These are phyloP conservation scores for Fissipunctia ypsillon DNA, from an alignment of 2,888 invertebrate species.

Conservation along the genomic window DNA sequence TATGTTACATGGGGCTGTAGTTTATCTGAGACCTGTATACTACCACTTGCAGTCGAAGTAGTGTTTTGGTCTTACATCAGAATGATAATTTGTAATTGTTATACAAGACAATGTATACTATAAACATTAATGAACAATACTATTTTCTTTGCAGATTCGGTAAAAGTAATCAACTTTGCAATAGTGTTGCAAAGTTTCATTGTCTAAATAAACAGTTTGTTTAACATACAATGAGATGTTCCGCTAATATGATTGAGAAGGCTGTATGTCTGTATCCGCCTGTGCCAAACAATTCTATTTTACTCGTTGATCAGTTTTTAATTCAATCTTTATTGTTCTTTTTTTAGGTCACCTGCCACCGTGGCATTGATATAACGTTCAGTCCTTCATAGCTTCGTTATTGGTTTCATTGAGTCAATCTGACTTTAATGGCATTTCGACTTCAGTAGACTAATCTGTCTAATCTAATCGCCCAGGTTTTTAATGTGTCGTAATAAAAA, in stretches of 20 bases:
- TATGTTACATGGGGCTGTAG: neutral
- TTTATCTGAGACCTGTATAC: neutral
- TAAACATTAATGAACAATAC: conserved; percentile 31
- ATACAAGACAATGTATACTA: conserved; percentile 21
- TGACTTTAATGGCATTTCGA: conserved; percentile 37
- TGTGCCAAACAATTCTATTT: conserved; percentile 47
- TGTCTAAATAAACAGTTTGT: conserved; percentile 72
- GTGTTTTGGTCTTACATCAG: neutral
- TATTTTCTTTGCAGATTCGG: conserved; percentile 63
- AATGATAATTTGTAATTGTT: neutral
- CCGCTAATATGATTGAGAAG: conserved; percentile 76
- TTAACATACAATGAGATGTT: conserved; percentile 84
- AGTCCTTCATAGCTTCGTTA: conserved; percentile 31
- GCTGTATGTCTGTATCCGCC: conserved; percentile 66
- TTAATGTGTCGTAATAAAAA: conserved; percentile 19
- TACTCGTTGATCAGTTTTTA: conserved; percentile 55
- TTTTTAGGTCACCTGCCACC: conserved; percentile 42
- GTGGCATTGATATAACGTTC: conserved; percentile 25
- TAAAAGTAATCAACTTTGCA: conserved; percentile 69
- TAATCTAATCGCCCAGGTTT: conserved; percentile 30
- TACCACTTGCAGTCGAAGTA: neutral
- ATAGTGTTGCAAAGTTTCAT: conserved; percentile 70
- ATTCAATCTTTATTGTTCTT: conserved; percentile 56
- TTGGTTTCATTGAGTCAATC: conserved; percentile 19
- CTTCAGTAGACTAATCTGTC: conserved; percentile 20